Percentiles rank a stretch among this genome's conserved stretches.
Conservation (phyloP, 2,797 vertebrate species). For the Channallabes apus region DNA sequence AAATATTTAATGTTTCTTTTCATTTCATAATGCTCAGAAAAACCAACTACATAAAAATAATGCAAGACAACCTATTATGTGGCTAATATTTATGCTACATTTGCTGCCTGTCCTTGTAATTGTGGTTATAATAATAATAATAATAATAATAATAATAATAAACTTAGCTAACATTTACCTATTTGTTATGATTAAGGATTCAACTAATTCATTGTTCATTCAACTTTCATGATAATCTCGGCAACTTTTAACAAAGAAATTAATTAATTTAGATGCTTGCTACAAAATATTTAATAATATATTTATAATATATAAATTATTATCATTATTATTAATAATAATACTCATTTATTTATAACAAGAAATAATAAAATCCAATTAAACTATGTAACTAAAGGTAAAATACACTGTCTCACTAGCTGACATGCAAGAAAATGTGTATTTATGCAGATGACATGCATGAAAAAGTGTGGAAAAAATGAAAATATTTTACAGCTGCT, state of each 20-base stretch:
- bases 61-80: not conserved
- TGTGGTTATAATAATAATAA: not conserved
- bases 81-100: not conserved
- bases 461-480: too few relatives aligned
- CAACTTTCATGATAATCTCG: not conserved
- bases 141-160: not conserved
- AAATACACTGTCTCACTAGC: not conserved
- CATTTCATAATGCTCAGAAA: not conserved
- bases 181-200: not conserved
- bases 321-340: too few relatives aligned
- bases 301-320: too few relatives aligned
- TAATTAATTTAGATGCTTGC: not conserved
- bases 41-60: not conserved
- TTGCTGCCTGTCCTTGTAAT: not conserved
- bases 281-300: too few relatives aligned
- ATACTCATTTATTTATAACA: too few relatives aligned
- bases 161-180: not conserved
- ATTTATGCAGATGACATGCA: too few relatives aligned
- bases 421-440: not conserved
- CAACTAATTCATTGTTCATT: not conserved
- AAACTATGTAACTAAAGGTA: not conserved
- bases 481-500: too few relatives aligned
- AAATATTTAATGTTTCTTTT: not conserved
- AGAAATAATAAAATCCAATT: not conserved
- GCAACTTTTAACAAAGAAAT: not conserved